Conservation (phyloP, 2,113 vertebrate species). For the Oxyura jamaicensis region DNA sequence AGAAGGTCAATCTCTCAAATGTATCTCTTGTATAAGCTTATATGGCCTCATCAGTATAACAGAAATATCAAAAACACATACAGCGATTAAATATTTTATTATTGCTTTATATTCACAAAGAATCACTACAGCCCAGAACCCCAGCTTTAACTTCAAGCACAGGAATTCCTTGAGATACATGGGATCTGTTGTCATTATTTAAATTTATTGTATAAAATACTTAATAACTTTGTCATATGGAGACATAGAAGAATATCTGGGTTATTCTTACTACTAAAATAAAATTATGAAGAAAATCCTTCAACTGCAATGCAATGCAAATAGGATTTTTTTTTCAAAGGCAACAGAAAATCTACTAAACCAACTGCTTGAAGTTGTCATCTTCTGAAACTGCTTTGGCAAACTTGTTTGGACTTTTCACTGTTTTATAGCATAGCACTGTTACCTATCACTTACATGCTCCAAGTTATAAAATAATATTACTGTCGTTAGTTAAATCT, state of each 20-base stretch:
- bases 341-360: neutral
- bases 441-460: neutral
- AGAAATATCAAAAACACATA: neutral
- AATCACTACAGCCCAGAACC: neutral
- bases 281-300: neutral
- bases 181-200: neutral
- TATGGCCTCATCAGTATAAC: neutral
- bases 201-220: neutral
- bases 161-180: neutral
- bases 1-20: neutral
- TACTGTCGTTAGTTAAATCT: conserved; percentile 16
- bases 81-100: neutral
- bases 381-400: neutral
- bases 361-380: neutral
- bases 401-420: neutral
- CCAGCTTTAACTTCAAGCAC: neutral
- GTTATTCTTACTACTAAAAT: neutral
- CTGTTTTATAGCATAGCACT: neutral
- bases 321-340: neutral
- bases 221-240: neutral
- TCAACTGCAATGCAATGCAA: neutral
- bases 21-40: neutral
- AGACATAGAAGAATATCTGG: neutral
- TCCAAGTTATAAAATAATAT: conserved; percentile 14
- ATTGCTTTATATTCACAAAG: neutral